Base-by-base conservation (phyloP, 2,888 invertebrate species). In the Stramonita haemastoma region DNA sequence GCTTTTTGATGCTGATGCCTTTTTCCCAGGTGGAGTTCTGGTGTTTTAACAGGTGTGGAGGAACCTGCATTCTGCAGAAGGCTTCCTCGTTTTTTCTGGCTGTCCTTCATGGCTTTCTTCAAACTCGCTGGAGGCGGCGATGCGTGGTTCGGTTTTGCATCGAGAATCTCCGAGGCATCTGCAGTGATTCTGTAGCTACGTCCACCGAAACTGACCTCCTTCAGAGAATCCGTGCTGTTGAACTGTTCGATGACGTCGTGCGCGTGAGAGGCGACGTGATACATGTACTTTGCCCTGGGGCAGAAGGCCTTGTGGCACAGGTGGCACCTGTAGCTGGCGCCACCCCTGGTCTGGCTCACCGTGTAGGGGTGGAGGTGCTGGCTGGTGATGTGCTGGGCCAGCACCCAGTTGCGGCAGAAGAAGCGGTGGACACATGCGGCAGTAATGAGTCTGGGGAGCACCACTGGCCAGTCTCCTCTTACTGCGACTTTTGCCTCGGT, bases 201-300 rank as follows among this genome's bases (percentile, higher is more conserved):
- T 5, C 81, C 81, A 29, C 81, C 81, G 22, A 83, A 26, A 13
- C 26, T 83, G 46, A 83, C 81, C 46, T 83, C 81, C 46, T 86
- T 89, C n/a, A 81, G 46, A 34, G 87, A 84, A 46, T 77, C 88
- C 73, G 90, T 84, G 5, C 77, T 87, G 36, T 91, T 89, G 89
- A 92, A 91, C 34, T 90, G 91, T 46, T 92, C 88, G 15, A 90
- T 83, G 57, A 92, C 91, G 34, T 89, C 87, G 19, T 79, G 83
- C 2, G 91, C 77, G 86, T 92, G 92, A 83, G 89, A 89, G 13
- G 90, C 91, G 66, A 92, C 90, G 89, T 92, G 92, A 29, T 90
- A 89, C 90, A 92, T 90, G 90, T 91, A 92, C 17, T 87, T 81
- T 36, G 90, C 89, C 84, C 89, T 91, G 56, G 90, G 89, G 36